Percentiles rank a stretch among this genome's conserved stretches.
These are phyloP conservation scores for Paramuricea clavata DNA, from an alignment of 92 coral and sea anemone genomes.

Conservation along the genomic window DNA sequence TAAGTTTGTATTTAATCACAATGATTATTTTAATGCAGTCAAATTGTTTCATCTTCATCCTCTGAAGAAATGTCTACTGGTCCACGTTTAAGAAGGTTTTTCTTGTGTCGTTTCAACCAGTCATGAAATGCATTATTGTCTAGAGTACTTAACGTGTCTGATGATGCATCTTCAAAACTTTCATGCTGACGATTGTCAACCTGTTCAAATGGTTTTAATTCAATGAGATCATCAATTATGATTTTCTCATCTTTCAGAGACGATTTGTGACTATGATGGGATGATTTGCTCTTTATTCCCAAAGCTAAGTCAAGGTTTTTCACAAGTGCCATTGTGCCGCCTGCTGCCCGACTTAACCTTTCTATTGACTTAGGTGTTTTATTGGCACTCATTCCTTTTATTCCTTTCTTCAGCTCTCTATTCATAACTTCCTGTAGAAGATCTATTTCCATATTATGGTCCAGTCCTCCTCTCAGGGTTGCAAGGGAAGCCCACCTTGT, in stretches of 20 bases:
- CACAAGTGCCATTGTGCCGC: background rate
- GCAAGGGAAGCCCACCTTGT: too few species aligned
- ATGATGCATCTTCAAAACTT: background rate
- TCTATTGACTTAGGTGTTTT: too few species aligned
- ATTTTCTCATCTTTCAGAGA: constrained; percentile 6
- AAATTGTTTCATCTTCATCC: background rate
- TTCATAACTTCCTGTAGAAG: background rate
- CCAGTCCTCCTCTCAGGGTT: too few species aligned
- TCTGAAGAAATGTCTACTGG: constrained; percentile 15
- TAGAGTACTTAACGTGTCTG: background rate
- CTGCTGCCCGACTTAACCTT: constrained; percentile 14
- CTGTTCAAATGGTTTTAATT: background rate
- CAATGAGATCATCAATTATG: background rate
- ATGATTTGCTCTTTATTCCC: background rate
- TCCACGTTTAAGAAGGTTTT: constrained; percentile 6
- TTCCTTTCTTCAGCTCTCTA: too few species aligned
- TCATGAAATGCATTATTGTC: background rate
- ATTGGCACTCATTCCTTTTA: too few species aligned
- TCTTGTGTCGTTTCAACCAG: background rate
- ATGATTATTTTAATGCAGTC: too few species aligned
- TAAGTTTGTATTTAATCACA: too few species aligned
- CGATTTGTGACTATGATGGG: background rate
- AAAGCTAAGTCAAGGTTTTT: background rate
- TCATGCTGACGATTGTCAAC: background rate
- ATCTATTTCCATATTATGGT: too few species aligned